These are phyloP conservation scores for Polylopha cassiicola DNA, from an alignment of 2,888 invertebrate species.

Conservation along the genomic window DNA sequence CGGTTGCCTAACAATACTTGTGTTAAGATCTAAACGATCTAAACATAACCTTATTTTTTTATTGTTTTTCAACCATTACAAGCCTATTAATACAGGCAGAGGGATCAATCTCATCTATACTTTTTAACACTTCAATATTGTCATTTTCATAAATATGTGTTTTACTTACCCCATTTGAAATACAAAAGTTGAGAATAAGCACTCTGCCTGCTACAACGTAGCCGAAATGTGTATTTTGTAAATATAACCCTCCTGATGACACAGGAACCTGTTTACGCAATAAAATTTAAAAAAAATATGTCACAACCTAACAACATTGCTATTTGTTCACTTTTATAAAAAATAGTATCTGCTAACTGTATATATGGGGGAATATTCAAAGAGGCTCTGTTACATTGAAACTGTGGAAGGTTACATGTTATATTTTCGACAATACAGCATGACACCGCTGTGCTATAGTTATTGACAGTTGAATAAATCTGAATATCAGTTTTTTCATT, in stretches of 20 bases:
- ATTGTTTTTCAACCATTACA: not conserved
- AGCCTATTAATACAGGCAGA: constrained; percentile 1
- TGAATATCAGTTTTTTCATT: not conserved
- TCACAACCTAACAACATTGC: constrained; percentile 2
- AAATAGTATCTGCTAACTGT: not conserved
- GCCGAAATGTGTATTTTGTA: not conserved
- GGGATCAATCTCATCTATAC: too few relatives aligned
- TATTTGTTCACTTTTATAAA: not conserved
- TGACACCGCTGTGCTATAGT: not conserved
- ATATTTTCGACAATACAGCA: constrained; percentile 1
- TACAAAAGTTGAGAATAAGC: too few relatives aligned
- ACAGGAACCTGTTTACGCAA: not conserved
- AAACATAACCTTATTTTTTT: constrained; percentile 1
- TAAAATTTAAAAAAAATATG: constrained; percentile 1
- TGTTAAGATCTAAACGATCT: not conserved
- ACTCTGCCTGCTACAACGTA: constrained; percentile 1
- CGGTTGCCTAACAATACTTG: constrained; percentile 1
- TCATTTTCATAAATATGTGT: too few relatives aligned
- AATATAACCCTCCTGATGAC: not conserved
- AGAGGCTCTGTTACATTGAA: not conserved
- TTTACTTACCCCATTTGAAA: too few relatives aligned
- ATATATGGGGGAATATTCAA: not conserved
- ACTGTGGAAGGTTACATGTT: not conserved
- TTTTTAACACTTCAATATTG: too few relatives aligned
- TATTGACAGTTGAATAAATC: not conserved